Conservation (phyloP, 2,797 vertebrate species). For the Enteromius mattozi region DNA sequence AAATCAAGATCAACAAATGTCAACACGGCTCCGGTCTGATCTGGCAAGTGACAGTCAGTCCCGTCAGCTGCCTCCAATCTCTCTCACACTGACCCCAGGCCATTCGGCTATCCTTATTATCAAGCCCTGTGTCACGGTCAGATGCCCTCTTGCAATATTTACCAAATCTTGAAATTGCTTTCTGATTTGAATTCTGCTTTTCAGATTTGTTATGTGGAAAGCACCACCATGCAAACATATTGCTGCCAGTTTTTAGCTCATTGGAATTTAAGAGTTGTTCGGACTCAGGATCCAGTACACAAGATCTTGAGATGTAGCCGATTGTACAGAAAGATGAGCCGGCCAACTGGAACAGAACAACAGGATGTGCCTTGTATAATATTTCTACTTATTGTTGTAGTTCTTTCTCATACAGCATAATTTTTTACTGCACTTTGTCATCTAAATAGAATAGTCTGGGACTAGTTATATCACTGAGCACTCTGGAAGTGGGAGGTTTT, state of each 20-base stretch:
- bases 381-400: neutral
- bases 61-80: neutral
- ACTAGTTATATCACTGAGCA: neutral
- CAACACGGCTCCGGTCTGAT: neutral
- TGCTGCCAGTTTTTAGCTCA: constrained; percentile 6
- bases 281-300: neutral
- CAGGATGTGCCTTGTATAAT: neutral
- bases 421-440: neutral
- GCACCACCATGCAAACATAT: constrained; percentile 10
- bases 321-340: constrained; percentile 2
- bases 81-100: neutral
- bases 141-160: constrained; percentile 25
- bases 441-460: neutral
- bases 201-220: constrained; percentile 34
- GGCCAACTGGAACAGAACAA: neutral
- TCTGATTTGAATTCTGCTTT: neutral
- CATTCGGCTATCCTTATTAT: neutral
- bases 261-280: constrained; percentile 10
- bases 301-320: neutral
- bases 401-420: neutral
- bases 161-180: neutral
- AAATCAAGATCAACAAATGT: neutral
- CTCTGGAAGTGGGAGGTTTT: neutral
- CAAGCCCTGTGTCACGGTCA: neutral
- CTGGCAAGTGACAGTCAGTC: neutral